Base-by-base conservation (phyloP, 2,888 invertebrate genomes). In the Philereme transversata region DNA sequence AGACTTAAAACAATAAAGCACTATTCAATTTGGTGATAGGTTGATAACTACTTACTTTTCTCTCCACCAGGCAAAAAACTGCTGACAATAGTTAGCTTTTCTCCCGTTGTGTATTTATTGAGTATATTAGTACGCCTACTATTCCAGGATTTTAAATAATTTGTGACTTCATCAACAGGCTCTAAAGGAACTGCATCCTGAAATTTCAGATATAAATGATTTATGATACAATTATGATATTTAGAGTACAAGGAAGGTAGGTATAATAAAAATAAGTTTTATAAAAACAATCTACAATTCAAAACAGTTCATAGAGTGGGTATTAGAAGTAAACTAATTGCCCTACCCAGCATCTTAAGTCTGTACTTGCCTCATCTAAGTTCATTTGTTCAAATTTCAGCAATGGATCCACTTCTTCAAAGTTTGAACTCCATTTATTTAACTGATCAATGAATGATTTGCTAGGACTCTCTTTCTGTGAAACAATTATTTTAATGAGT, bases 21-120 rank as follows among this genome's bases (percentile, higher is more conserved):
- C 22, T 22, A 22, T 22, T 22, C 22, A 22, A 22, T 22, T 22
- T 22, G 22, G 22, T 22, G 22, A 4, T 10, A 34, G 48, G 4
- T 4, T 36, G n/a, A 38, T 34, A 41, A 54, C 1, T 9, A 54
- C 60, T 64, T 90, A 96, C 96, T 95, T 93, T 96, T 96, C 82
- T 97, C 96, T 65, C 96, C 96, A 60, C 96, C 96, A 5, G 96
- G 94, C 50, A 98, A 87, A 80, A 97, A 98, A 82, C 97, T 98
- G 46, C 97, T 97, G 3, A 97, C 95, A 69, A 99, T 97, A 0
- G 97, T 97, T 36, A 99, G 88, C 81, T 97, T 98, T 86, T 99
- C 98, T 8, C 97, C 97, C 55, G 99, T 99, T 40, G 98, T 99
- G 77, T 96, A 99, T 84, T 97, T 97, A 71, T 95, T 96, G 8